These are phyloP conservation scores for Tetheella fluctuosa DNA, from an alignment of 2,888 invertebrate genomes.

Conservation along the genomic window DNA sequence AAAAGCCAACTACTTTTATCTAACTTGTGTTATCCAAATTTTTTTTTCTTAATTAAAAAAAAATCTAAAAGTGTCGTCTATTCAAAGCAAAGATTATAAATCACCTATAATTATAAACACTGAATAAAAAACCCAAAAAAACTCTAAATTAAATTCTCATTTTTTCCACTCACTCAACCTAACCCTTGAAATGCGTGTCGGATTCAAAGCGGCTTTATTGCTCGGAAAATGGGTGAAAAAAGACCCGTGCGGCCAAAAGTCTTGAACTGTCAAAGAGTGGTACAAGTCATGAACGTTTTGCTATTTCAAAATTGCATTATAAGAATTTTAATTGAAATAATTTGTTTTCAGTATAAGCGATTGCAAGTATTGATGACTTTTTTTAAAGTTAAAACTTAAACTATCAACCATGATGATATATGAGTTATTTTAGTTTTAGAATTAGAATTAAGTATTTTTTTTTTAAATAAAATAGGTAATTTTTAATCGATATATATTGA, in stretches of 20 bases:
- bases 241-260: constrained; percentile 53
- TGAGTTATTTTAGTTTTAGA: too few species aligned
- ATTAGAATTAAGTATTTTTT: too few species aligned
- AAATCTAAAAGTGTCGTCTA: neutral
- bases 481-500: too few species aligned
- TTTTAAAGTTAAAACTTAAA: too few species aligned
- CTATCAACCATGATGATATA: too few species aligned
- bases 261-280: constrained; percentile 46
- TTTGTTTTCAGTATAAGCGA: too few species aligned
- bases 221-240: constrained; percentile 71
- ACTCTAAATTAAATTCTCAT: constrained; percentile 60
- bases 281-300: constrained; percentile 28
- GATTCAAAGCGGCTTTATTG: constrained; percentile 69
- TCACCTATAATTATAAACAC: constrained; percentile 24
- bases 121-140: constrained; percentile 22
- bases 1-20: too few species aligned
- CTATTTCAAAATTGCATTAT: neutral
- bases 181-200: constrained; percentile 71
- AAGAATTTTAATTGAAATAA: too few species aligned
- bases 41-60: too few species aligned
- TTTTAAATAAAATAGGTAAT: too few species aligned
- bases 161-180: constrained; percentile 59
- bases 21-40: too few species aligned
- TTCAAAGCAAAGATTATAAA: constrained; percentile 12
- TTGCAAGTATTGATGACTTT: too few species aligned